These are phyloP conservation scores for Drosophila novamexicana DNA, from an alignment of 1,140 invertebrate genomes.

Conservation along the genomic window DNA sequence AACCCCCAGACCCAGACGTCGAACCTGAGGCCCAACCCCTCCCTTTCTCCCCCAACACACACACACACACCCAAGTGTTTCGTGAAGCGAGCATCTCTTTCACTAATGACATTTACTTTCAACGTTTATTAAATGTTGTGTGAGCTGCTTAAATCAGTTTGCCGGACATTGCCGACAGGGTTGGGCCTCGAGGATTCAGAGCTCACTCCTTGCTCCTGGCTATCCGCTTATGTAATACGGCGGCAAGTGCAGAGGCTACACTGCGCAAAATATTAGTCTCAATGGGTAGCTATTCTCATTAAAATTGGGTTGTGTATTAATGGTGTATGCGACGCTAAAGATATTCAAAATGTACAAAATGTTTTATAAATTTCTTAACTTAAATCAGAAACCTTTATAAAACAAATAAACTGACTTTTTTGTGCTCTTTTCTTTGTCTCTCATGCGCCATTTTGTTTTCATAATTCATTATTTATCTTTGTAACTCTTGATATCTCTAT, in stretches of 20 bases:
- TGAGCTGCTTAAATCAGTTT: slow-evolving; percentile 73
- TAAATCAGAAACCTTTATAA: too few species aligned
- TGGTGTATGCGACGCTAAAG: too few species aligned
- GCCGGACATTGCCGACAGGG: slow-evolving; percentile 51
- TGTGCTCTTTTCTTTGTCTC: too few species aligned
- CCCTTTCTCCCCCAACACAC: background rate
- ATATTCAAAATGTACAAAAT: too few species aligned
- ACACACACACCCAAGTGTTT: background rate
- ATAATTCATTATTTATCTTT: too few species aligned
- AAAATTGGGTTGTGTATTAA: too few species aligned
- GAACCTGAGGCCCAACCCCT: background rate
- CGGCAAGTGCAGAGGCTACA: slow-evolving; percentile 19
- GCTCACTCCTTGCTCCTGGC: background rate
- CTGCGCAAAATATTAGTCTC: background rate
- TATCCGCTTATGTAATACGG: background rate
- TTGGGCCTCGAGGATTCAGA: slow-evolving; percentile 6
- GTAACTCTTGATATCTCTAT: too few species aligned
- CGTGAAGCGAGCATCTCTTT: slow-evolving; percentile 30
- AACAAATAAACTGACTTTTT: too few species aligned
- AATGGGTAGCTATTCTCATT: too few species aligned
- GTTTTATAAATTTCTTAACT: too few species aligned
- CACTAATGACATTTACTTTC: slow-evolving; percentile 81
- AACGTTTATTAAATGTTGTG: slow-evolving; percentile 77
- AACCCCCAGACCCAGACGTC: background rate
- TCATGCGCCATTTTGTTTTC: too few species aligned